These are phyloP conservation scores for Acheta domesticus DNA, from an alignment of 2,888 invertebrate genomes.

Conservation along the genomic window DNA sequence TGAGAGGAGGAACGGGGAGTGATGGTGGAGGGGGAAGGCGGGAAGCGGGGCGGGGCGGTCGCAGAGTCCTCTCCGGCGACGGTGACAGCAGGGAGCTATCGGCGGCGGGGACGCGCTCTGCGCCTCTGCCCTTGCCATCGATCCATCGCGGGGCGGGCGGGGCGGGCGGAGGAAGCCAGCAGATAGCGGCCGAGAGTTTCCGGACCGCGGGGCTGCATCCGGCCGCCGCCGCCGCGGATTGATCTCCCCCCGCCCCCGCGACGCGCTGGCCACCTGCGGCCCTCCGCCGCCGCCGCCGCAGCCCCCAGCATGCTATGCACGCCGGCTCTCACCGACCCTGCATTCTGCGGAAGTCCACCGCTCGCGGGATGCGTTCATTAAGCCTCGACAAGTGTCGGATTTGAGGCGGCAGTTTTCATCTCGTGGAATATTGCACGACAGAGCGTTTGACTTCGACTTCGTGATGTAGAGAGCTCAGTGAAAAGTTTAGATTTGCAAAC, in stretches of 20 bases:
- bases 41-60: background rate
- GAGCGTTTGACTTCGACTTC: no score
- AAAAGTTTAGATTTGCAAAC: no score
- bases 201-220: background rate
- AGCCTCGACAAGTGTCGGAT: no score
- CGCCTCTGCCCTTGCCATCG: background rate
- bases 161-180: background rate
- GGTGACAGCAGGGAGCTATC: background rate
- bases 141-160: background rate
- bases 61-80: background rate
- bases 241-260: background rate
- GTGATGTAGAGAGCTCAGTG: no score
- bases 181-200: background rate
- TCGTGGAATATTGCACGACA: no score
- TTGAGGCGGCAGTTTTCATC: no score
- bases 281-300: background rate
- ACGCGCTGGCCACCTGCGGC: background rate
- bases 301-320: no score
- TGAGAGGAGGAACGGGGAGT: no score
- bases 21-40: no score
- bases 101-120: background rate
- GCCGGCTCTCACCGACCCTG: no score
- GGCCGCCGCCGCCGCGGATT: background rate
- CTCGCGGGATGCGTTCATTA: no score
- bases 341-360: no score